Evolutionary conservation across 2,113 vertebrate species (phyloP).

Genomic region (Apistogramma diplotaenia): DNA sequence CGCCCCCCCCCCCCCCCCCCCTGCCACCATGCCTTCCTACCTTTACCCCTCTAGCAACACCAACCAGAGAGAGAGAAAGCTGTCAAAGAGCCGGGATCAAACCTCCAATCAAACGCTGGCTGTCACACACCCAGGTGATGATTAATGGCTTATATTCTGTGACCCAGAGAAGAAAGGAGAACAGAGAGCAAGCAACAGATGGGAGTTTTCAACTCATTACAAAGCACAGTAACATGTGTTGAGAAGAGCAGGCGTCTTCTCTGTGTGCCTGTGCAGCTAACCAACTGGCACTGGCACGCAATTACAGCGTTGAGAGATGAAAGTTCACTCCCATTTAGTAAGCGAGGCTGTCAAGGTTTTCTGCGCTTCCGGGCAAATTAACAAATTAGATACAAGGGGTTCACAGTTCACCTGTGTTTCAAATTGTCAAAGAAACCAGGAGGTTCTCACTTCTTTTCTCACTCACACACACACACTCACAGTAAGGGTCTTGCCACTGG

Average conservation of each 20-base stretch:
- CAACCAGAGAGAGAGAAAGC: conserved; percentile 60
- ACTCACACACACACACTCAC: conserved; percentile 19
- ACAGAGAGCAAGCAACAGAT: conserved; percentile 62
- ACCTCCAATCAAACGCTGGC: conserved; percentile 67
- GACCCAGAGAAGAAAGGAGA: conserved; percentile 69
- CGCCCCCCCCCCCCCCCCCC: background rate
- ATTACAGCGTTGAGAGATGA: conserved; percentile 55
- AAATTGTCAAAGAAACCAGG: conserved; percentile 33
- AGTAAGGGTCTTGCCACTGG: conserved; percentile 58
- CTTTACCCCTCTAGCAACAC: conserved; percentile 55
- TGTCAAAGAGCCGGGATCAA: conserved; percentile 69
- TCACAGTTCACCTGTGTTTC: conserved; percentile 57
- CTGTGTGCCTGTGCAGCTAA: conserved; percentile 17
- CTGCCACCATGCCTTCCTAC: conserved; percentile 16
- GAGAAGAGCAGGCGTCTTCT: conserved; percentile 51
- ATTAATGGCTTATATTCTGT: conserved; percentile 75
- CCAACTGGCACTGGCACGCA: conserved; percentile 41
- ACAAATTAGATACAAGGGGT: conserved; percentile 59
- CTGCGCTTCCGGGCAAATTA: conserved; percentile 54
- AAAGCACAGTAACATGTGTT: conserved; percentile 68
- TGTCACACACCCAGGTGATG: conserved; percentile 75
- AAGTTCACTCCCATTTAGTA: conserved; percentile 50
- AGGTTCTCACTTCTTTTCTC: conserved; percentile 9
- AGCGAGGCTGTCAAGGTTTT: conserved; percentile 39
- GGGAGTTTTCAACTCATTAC: conserved; percentile 73